These are phyloP conservation scores for Cariama cristata DNA, from an alignment of 2,113 vertebrate genomes.

Conservation along the genomic window DNA sequence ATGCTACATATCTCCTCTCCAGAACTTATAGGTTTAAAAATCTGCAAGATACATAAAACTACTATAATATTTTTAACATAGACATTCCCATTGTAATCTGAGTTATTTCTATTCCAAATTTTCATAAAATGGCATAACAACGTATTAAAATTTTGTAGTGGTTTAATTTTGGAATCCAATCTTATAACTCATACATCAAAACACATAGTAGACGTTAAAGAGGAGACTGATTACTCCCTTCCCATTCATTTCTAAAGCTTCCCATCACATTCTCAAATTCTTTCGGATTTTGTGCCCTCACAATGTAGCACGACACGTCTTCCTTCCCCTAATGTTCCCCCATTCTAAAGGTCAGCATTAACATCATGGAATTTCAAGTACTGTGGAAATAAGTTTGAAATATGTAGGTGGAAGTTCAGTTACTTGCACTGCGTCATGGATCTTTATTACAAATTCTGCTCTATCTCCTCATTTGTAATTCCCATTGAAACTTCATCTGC, in stretches of 20 bases:
- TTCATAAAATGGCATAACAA: background rate
- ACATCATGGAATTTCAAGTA: constrained; percentile 9
- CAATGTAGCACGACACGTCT: background rate
- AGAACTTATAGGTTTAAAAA: background rate
- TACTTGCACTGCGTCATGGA: background rate
- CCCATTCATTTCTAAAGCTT: background rate
- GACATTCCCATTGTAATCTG: background rate
- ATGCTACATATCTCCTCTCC: background rate
- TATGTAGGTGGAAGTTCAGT: background rate
- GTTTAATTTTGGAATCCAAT: background rate
- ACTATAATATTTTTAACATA: background rate
- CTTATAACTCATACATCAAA: background rate
- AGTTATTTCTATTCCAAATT: background rate
- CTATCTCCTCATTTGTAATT: constrained; percentile 40
- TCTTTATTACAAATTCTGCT: constrained; percentile 51
- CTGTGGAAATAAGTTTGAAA: constrained; percentile 15
- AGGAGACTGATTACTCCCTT: background rate
- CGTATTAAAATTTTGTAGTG: background rate
- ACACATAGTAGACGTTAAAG: background rate
- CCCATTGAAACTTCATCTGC: constrained; percentile 29
- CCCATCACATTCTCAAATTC: background rate
- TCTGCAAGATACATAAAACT: background rate
- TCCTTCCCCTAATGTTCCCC: background rate
- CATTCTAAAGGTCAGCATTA: constrained; percentile 6
- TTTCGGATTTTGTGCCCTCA: background rate